These are phyloP conservation scores for Heliconius erato DNA, from an alignment of 2,888 invertebrate species.

Conservation along the genomic window DNA sequence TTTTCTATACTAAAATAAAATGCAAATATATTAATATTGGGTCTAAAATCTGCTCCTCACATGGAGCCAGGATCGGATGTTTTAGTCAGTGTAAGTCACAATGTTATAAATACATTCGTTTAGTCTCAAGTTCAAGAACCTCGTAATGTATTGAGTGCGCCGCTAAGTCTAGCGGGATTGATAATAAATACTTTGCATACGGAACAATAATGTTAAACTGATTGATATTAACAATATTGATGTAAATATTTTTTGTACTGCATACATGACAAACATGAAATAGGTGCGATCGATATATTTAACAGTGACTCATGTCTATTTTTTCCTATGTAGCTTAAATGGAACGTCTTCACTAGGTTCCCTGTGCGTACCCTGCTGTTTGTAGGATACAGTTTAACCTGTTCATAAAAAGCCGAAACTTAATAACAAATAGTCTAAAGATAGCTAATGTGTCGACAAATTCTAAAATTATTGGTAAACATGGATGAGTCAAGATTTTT, in stretches of 20 bases:
- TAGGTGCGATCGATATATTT: neutral
- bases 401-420: too few relatives aligned
- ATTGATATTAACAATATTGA: neutral
- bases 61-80: conserved; percentile 31
- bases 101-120: conserved; percentile 67
- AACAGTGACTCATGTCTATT: too few relatives aligned
- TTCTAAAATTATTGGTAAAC: too few relatives aligned
- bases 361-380: too few relatives aligned
- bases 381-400: too few relatives aligned
- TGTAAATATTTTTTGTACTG: neutral
- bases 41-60: neutral
- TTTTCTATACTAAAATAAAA: neutral
- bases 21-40: neutral
- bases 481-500: too few relatives aligned
- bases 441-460: too few relatives aligned
- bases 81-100: conserved; percentile 50
- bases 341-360: too few relatives aligned
- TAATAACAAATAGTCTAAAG: too few relatives aligned
- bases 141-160: conserved; percentile 64
- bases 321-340: neutral
- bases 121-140: conserved; percentile 76
- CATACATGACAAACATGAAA: neutral
- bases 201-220: neutral
- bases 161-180: conserved; percentile 63
- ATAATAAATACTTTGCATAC: conserved; percentile 25